Percentiles rank a stretch among this genome's conserved stretches.
Evolutionary conservation across 2,113 vertebrate species (phyloP).

Genomic region (Eleginops maclovinus): DNA sequence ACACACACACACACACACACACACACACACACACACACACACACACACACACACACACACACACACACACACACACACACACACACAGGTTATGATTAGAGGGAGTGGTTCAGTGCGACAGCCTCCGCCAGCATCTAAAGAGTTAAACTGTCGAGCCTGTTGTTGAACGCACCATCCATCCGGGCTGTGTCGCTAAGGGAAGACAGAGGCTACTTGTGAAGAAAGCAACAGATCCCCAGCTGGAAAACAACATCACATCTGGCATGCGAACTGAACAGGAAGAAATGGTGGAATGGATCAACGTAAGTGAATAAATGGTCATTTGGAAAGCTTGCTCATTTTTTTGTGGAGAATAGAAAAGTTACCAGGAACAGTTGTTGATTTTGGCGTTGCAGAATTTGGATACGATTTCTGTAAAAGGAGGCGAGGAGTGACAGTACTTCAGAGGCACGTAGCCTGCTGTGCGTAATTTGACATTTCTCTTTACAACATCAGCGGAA

Average conservation of each 20-base stretch:
- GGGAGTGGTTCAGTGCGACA: conserved; percentile 60
- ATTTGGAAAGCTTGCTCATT: background rate
- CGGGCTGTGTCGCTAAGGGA: conserved; percentile 75
- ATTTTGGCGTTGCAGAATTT: conserved; percentile 34
- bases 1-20: no score
- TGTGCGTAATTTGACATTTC: conserved; percentile 22
- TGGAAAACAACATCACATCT: conserved; percentile 69
- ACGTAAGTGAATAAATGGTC: background rate
- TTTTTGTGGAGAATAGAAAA: conserved; percentile 41
- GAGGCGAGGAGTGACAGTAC: background rate
- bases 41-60: background rate
- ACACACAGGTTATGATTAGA: conserved; percentile 45
- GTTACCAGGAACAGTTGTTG: conserved; percentile 52
- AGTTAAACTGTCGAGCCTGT: conserved; percentile 76
- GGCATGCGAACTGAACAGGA: conserved; percentile 25
- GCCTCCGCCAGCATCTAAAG: conserved; percentile 61
- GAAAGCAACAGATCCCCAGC: conserved; percentile 79
- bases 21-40: background rate
- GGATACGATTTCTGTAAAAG: background rate
- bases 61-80: conserved; percentile 8
- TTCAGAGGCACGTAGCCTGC: background rate
- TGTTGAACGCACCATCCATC: conserved; percentile 71
- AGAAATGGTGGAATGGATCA: conserved; percentile 1
- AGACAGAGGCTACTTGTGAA: conserved; percentile 64
- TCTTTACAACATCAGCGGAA: background rate